Base-by-base conservation (phyloP, 2,888 invertebrate species). In the Cylloceria caligata region DNA sequence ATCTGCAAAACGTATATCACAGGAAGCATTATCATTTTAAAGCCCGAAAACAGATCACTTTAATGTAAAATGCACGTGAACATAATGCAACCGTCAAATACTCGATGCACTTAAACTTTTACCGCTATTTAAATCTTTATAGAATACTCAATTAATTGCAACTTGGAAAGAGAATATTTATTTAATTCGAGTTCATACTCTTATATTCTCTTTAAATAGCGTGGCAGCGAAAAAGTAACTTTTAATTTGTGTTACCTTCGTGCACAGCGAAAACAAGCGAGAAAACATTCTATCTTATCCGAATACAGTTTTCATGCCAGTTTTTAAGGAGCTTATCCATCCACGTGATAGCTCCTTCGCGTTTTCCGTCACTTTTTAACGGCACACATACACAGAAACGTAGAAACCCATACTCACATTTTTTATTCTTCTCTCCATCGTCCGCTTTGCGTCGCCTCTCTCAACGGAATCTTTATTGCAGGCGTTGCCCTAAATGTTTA, bases 401-500 rank as follows among this genome's bases (percentile, higher is more conserved):
- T 16, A 19, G 16, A 19, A 21, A 27, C 45, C 4, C 36, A 64
- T 45, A 13, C 34, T 45, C 62, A 21, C 13, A 75, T 24, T 62
- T 80, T 71, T 64, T 42, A 76, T 76, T 49, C 55, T 71, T 81
- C 81, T 57, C 19, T 71, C 80, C 83, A 68, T 49, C 30, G 30
- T 55, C 45, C 52, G 34, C 52, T 55, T 42, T 39, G 47, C 62
- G 42, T 47, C 24, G 67, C 39, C 60, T 75, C 57, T 72, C 68
- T 21, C 71, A 64, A 80, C 36, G 64, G 45, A 86, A 85, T 88
- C 88, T 89, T 88, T 87, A 87, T 86, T 86, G 84, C 83, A 85
- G 81, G 80, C 42, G 71, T 75, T 80, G 81, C 80, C 76, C 86
- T 89, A 86, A 90, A 89, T 90, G 90, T 90, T 90, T 89, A 90